A percentile compares a stretch with the other conserved stretches of the same genome.
These are phyloP conservation scores for Enteromius thamalakanensis DNA, from an alignment of 2,797 vertebrate species.

Conservation along the genomic window DNA sequence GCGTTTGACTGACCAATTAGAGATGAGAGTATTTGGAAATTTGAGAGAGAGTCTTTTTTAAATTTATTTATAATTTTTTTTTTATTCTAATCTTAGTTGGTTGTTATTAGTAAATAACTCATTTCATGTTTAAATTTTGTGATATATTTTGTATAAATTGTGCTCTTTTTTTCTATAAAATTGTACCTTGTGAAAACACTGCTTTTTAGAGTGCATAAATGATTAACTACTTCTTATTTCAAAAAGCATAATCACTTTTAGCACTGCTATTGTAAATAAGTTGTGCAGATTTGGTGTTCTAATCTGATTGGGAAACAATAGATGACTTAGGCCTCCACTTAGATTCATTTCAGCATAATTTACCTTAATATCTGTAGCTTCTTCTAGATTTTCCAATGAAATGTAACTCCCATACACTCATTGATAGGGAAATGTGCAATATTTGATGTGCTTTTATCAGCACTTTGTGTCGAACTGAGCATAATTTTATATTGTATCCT, in stretches of 20 bases:
- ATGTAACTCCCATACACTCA: background rate
- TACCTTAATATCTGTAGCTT: background rate
- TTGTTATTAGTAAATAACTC: background rate
- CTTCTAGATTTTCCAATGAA: background rate
- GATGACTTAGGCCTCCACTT: background rate
- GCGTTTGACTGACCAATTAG: background rate
- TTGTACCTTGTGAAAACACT: too few species aligned
- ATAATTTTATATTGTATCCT: slow-evolving; percentile 75
- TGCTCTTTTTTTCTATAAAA: too few species aligned
- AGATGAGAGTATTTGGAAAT: background rate
- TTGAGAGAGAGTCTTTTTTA: too few species aligned
- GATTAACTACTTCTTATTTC: background rate
- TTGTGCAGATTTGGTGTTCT: background rate
- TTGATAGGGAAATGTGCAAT: slow-evolving; percentile 14
- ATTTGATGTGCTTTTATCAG: slow-evolving; percentile 25
- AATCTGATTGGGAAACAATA: background rate
- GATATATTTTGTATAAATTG: too few species aligned
- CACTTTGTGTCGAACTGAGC: slow-evolving; percentile 62
- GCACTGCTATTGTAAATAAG: background rate
- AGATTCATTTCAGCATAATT: slow-evolving; percentile 9
- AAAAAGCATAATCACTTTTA: background rate
- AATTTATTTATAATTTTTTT: background rate
- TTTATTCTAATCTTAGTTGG: background rate
- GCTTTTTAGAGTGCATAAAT: background rate
- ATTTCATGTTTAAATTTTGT: background rate